phyloP scores from a whole-genome alignment of 2,888 invertebrate genomes.

The Philonicus albiceps region DNA sequence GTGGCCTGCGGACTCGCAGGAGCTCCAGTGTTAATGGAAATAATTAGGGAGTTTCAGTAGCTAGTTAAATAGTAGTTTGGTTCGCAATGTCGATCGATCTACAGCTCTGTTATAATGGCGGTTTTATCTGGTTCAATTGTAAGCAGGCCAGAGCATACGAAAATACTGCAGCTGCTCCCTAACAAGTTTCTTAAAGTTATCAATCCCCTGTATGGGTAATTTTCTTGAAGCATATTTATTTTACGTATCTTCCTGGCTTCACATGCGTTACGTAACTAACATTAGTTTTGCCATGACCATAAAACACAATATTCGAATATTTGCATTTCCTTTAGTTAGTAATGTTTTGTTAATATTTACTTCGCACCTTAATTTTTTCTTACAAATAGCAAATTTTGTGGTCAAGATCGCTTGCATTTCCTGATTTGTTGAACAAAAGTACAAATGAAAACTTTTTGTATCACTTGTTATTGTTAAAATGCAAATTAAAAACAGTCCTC shows the following conservation, averaged over 20 bases:
- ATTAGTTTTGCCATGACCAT: neutral
- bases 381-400: neutral
- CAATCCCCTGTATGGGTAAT: neutral
- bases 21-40: neutral
- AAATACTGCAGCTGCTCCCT: neutral
- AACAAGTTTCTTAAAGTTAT: neutral
- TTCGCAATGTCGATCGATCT: neutral
- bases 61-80: neutral
- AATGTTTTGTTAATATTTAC: neutral
- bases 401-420: neutral
- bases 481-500: neutral
- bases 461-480: neutral
- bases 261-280: neutral
- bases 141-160: neutral
- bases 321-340: neutral
- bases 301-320: neutral
- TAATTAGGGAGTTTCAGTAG: conserved; percentile 1
- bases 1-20: neutral
- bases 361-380: too few species aligned
- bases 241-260: neutral
- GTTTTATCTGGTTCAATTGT: neutral
- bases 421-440: neutral
- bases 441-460: neutral
- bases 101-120: neutral
- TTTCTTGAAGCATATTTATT: neutral